Percentiles rank a stretch among this genome's conserved stretches.
Conservation (phyloP, 2,888 invertebrate genomes). For the Temnothorax ravouxi region DNA sequence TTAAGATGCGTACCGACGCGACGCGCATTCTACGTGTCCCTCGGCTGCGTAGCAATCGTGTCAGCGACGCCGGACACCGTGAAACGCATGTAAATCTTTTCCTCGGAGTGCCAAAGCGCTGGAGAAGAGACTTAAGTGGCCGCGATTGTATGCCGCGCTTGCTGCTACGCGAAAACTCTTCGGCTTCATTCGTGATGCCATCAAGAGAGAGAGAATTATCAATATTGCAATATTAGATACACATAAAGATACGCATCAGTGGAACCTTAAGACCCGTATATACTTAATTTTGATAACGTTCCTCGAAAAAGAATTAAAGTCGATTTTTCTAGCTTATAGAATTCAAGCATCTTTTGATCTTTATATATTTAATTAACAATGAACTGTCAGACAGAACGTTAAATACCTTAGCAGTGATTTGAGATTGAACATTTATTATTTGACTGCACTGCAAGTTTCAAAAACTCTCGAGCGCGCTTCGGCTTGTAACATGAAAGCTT, state of each 20-base stretch:
- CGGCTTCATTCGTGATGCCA: constrained; percentile 11
- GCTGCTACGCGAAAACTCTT: constrained; percentile 7
- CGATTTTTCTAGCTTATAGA: background rate
- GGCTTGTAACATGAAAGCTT: background rate
- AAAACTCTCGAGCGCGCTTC: background rate
- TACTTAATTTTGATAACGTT: background rate
- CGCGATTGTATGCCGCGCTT: constrained; percentile 43
- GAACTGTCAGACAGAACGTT: background rate
- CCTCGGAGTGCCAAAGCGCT: constrained; percentile 67
- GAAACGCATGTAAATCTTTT: constrained; percentile 85
- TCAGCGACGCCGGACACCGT: constrained; percentile 82
- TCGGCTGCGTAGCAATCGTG: constrained; percentile 83
- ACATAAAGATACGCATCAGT: background rate
- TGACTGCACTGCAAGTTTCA: background rate
- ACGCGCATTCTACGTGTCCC: constrained; percentile 82
- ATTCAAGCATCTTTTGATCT: background rate
- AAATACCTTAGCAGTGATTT: background rate
- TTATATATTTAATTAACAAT: background rate
- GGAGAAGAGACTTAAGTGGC: constrained; percentile 48
- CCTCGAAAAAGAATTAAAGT: background rate
- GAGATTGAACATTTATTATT: background rate
- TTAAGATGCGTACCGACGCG: constrained; percentile 83
- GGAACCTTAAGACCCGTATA: background rate
- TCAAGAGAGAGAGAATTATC: background rate
- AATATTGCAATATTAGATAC: background rate